These are phyloP conservation scores for Acronicta aceris DNA, from an alignment of 2,888 invertebrate genomes.

Conservation along the genomic window DNA sequence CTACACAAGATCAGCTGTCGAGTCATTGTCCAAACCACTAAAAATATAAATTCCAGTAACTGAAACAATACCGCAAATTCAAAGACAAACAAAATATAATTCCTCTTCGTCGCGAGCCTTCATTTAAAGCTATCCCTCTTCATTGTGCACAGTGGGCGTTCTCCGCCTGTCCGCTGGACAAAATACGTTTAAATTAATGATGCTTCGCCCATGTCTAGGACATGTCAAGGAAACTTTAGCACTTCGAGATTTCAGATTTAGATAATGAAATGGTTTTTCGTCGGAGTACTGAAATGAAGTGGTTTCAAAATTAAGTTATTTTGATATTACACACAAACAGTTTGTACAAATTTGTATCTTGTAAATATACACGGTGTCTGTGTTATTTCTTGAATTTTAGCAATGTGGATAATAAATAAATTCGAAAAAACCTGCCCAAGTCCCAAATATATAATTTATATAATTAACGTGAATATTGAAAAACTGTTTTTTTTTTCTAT, in stretches of 20 bases:
- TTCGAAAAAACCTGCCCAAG: too few relatives aligned
- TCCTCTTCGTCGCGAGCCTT: constrained; percentile 27
- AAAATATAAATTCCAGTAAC: not conserved
- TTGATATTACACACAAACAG: not conserved
- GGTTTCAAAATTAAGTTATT: not conserved
- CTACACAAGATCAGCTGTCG: too few relatives aligned
- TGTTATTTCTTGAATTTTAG: too few relatives aligned
- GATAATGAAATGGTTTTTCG: constrained; percentile 16
- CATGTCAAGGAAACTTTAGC: constrained; percentile 28
- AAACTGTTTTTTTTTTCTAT: too few relatives aligned
- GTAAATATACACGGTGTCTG: too few relatives aligned
- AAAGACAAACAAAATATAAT: constrained; percentile 28
- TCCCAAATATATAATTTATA: too few relatives aligned
- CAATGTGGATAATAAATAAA: too few relatives aligned
- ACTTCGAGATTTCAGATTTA: constrained; percentile 19
- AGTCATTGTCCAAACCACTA: not conserved
- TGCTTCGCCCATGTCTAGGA: constrained; percentile 36
- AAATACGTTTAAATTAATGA: constrained; percentile 61
- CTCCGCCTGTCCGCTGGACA: constrained; percentile 37
- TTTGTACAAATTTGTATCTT: too few relatives aligned
- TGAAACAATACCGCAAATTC: not conserved
- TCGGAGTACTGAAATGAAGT: not conserved
- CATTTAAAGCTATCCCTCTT: constrained; percentile 39
- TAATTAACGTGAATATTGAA: too few relatives aligned
- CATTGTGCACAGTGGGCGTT: constrained; percentile 52